phyloP scores from a whole-genome alignment of 2,888 invertebrate species.

The Orthosia cruda region DNA sequence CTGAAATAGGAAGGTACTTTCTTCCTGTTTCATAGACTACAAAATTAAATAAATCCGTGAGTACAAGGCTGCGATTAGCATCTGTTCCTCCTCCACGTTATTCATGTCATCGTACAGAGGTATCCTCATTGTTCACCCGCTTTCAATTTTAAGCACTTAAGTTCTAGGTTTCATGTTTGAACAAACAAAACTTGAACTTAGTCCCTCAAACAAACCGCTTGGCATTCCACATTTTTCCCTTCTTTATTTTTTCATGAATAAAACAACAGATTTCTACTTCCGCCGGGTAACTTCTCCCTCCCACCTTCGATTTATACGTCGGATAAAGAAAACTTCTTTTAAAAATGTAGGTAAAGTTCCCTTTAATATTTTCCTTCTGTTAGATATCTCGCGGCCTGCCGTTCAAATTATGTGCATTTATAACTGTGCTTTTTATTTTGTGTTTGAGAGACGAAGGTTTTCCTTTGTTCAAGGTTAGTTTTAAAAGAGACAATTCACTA shows the following conservation, averaged over 20 bases:
- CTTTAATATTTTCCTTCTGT: conserved; percentile 90
- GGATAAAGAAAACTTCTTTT: conserved; percentile 91
- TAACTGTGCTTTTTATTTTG: conserved; percentile 75
- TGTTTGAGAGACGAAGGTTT: conserved; percentile 37
- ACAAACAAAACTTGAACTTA: conserved; percentile 71
- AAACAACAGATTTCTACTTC: conserved; percentile 91
- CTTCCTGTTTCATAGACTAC: neutral
- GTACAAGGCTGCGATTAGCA: neutral
- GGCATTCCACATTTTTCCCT: conserved; percentile 85
- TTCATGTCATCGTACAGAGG: neutral
- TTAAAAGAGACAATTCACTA: neutral
- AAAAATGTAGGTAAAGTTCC: conserved; percentile 90
- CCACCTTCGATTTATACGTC: conserved; percentile 91
- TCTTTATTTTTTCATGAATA: conserved; percentile 91
- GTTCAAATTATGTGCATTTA: conserved; percentile 88
- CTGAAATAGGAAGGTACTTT: no score
- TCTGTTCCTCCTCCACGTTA: neutral
- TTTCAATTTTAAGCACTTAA: conserved; percentile 59
- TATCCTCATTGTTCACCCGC: conserved; percentile 22
- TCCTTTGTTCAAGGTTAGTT: conserved; percentile 52
- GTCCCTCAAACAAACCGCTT: conserved; percentile 78
- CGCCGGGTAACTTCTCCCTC: conserved; percentile 88
- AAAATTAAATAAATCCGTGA: neutral
- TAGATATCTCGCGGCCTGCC: conserved; percentile 85
- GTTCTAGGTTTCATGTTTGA: conserved; percentile 71